These are phyloP conservation scores for Netelia fuscicornis DNA, from an alignment of 2,888 invertebrate species.

Conservation along the genomic window DNA sequence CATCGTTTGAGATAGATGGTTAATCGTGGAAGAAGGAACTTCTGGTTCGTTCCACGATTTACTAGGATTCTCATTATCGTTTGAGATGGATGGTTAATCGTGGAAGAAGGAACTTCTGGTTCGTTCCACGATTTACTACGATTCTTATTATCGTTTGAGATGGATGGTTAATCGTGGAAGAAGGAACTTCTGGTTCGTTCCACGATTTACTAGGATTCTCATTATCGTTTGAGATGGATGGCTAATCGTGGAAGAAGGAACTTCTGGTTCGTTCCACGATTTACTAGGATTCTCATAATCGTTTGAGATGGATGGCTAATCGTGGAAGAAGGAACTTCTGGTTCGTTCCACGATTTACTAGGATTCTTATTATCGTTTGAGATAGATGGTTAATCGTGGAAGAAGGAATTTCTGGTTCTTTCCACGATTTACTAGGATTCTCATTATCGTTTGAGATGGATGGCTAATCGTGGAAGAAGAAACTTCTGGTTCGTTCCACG, in stretches of 20 bases:
- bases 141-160: not conserved
- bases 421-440: constrained; percentile 13
- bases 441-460: not conserved
- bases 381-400: too few species aligned
- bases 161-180: not conserved
- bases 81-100: not conserved
- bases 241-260: too few species aligned
- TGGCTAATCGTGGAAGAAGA: not conserved
- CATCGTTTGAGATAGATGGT: too few species aligned
- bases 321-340: not conserved
- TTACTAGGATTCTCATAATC: not conserved
- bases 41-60: not conserved
- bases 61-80: not conserved
- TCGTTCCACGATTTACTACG: too few species aligned
- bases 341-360: too few species aligned
- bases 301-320: not conserved
- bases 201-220: too few species aligned
- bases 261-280: not conserved
- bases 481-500: too few species aligned
- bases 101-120: not conserved
- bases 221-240: too few species aligned
- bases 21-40: not conserved
- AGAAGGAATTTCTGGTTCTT: not conserved
- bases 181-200: not conserved
- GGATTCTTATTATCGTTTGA: too few species aligned